These are phyloP conservation scores for Maccullochella peelii DNA, from an alignment of 2,113 vertebrate genomes.

Conservation along the genomic window DNA sequence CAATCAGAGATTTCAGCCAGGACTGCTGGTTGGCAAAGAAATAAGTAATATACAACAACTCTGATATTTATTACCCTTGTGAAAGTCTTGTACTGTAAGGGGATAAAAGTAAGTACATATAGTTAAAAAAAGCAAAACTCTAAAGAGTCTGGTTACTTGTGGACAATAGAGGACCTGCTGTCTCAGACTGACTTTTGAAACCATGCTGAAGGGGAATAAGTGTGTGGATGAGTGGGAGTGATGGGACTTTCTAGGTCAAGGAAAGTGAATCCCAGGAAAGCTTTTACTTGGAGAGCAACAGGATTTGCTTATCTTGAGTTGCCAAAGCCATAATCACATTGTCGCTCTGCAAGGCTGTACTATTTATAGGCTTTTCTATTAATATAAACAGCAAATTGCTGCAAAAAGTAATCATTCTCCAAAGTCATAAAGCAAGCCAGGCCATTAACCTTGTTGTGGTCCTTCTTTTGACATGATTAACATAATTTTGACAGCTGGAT, in stretches of 20 bases:
- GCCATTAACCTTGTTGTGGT: conserved; percentile 66
- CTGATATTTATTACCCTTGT: neutral
- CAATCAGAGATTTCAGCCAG: neutral
- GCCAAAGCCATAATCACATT: conserved; percentile 79
- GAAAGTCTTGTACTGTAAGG: neutral
- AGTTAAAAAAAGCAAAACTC: conserved; percentile 3
- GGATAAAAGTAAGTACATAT: conserved; percentile 22
- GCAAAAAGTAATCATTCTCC: conserved; percentile 66
- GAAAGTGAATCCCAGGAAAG: conserved; percentile 71
- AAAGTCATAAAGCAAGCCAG: conserved; percentile 53
- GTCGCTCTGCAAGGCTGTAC: conserved; percentile 67
- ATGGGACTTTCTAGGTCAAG: conserved; percentile 75
- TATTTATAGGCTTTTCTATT: conserved; percentile 71
- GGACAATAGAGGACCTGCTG: conserved; percentile 37
- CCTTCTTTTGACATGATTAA: conserved; percentile 37
- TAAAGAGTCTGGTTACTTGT: conserved; percentile 26
- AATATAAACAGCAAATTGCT: conserved; percentile 72
- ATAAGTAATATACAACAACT: too few relatives aligned
- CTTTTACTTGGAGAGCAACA: conserved; percentile 75
- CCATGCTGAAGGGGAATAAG: conserved; percentile 46
- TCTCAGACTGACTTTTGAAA: conserved; percentile 54
- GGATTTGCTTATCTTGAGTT: conserved; percentile 76
- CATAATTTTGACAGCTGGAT: conserved; percentile 9
- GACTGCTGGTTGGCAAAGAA: neutral
- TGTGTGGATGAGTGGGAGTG: conserved; percentile 59